phyloP scores from a whole-genome alignment of 2,888 invertebrate species.

The Phragmatobia fuliginosa region DNA sequence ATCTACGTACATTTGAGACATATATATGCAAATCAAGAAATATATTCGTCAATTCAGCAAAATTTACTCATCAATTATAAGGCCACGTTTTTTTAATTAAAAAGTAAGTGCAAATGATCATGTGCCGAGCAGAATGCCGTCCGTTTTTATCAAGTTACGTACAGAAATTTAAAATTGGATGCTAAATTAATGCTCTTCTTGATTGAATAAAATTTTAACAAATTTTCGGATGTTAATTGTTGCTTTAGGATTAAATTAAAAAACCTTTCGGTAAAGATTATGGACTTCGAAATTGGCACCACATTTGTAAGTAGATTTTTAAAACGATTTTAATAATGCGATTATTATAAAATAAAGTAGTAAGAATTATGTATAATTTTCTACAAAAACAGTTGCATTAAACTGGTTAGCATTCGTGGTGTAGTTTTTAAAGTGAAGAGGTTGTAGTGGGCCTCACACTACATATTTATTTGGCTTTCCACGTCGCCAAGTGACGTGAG shows the following conservation, averaged over 20 bases:
- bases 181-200: neutral
- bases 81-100: neutral
- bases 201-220: neutral
- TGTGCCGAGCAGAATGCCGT: neutral
- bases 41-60: neutral
- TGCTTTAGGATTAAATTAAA: neutral
- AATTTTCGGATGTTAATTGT: neutral
- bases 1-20: too few relatives aligned
- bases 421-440: too few relatives aligned
- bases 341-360: too few relatives aligned
- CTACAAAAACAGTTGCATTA: too few relatives aligned
- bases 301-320: neutral
- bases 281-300: too few relatives aligned
- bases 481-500: too few relatives aligned
- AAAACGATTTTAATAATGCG: too few relatives aligned
- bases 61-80: neutral
- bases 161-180: neutral
- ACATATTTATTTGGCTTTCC: too few relatives aligned
- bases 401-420: too few relatives aligned
- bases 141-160: neutral
- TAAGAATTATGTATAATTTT: too few relatives aligned
- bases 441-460: too few relatives aligned
- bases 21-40: neutral
- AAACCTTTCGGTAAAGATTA: neutral
- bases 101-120: neutral